Percentiles rank a stretch among this genome's conserved stretches.
These are phyloP conservation scores for Thalpophila matura DNA, from an alignment of 2,888 invertebrate species.

Conservation along the genomic window DNA sequence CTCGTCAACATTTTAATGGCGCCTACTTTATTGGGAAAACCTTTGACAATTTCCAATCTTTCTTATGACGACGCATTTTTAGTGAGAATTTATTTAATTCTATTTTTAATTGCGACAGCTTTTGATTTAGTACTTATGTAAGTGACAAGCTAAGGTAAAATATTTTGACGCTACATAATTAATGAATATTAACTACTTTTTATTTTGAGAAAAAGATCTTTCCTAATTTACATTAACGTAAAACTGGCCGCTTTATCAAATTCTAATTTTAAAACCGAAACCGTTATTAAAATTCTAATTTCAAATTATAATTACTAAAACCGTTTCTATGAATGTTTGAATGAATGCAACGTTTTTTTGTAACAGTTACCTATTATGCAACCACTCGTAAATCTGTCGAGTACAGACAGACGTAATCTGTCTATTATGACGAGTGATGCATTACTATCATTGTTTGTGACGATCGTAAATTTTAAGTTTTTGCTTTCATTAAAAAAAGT, in stretches of 20 bases:
- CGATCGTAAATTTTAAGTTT: constrained; percentile 79
- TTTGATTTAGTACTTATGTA: background rate
- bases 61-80: background rate
- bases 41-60: constrained; percentile 15
- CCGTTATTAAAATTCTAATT: constrained; percentile 54
- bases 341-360: constrained; percentile 60
- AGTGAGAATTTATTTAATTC: background rate
- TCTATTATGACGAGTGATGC: constrained; percentile 89
- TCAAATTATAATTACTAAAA: constrained; percentile 54
- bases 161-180: background rate
- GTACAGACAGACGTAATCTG: constrained; percentile 83
- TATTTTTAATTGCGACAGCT: background rate
- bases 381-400: constrained; percentile 84
- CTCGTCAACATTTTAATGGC: constrained; percentile 22
- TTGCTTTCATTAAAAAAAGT: constrained; percentile 59
- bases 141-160: background rate
- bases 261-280: constrained; percentile 44
- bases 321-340: constrained; percentile 50
- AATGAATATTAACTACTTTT: background rate
- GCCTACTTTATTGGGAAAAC: constrained; percentile 2
- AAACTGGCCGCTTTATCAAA: constrained; percentile 29
- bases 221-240: background rate
- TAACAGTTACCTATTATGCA: constrained; percentile 79
- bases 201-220: background rate
- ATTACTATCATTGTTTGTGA: constrained; percentile 84